A percentile compares a stretch with the other conserved stretches of the same genome.
These are phyloP conservation scores for Dicranocentrus wangi DNA, from an alignment of 2,888 invertebrate species.

Conservation along the genomic window DNA sequence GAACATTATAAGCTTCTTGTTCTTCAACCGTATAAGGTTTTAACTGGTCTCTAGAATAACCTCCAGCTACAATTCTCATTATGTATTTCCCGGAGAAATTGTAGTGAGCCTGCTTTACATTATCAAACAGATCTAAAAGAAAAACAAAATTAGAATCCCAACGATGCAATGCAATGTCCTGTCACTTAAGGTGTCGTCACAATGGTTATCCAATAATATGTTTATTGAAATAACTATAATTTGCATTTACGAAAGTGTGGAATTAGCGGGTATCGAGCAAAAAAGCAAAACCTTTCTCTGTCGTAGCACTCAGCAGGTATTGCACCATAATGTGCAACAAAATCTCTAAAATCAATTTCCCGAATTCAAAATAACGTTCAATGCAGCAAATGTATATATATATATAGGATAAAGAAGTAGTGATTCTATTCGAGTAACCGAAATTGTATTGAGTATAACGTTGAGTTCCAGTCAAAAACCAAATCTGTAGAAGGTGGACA, in stretches of 20 bases:
- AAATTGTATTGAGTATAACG: slow-evolving; percentile 63
- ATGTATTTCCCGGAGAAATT: slow-evolving; percentile 61
- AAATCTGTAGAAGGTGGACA: slow-evolving; percentile 58
- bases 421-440: no score
- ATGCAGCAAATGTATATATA: background rate
- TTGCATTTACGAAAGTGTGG: slow-evolving; percentile 34
- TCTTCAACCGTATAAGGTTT: slow-evolving; percentile 48
- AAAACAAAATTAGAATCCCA: slow-evolving; percentile 17
- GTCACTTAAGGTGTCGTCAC: background rate
- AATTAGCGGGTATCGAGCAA: slow-evolving; percentile 38
- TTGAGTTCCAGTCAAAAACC: slow-evolving; percentile 68
- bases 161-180: background rate
- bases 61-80: slow-evolving; percentile 64
- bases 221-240: background rate
- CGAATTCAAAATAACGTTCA: slow-evolving; percentile 28
- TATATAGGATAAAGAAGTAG: no score
- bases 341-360: slow-evolving; percentile 26
- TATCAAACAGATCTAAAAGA: slow-evolving; percentile 65
- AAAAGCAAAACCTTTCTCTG: slow-evolving; percentile 63
- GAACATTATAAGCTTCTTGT: slow-evolving; percentile 67
- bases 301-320: slow-evolving; percentile 47
- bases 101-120: slow-evolving; percentile 25
- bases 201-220: background rate
- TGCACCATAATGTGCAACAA: slow-evolving; percentile 21
- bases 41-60: slow-evolving; percentile 39